Conservation (phyloP, 2,113 vertebrate genomes). For the Prolemur simus region DNA sequence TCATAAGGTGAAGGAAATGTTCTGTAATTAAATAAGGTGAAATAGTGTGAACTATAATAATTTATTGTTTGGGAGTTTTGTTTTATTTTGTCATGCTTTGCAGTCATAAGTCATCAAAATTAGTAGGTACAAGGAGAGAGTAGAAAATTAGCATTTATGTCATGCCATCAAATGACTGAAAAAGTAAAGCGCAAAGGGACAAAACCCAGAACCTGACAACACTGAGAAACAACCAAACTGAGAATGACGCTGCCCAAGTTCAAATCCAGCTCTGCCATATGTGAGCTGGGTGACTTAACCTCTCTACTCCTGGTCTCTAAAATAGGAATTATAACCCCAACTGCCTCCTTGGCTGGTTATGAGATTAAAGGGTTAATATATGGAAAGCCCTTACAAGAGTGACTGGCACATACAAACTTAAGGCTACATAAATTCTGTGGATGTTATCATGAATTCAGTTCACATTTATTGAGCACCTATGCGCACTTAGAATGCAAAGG, state of each 20-base stretch:
- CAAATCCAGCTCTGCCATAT: not conserved
- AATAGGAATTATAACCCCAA: not conserved
- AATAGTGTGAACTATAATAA: not conserved
- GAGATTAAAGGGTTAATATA: not conserved
- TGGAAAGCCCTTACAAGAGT: not conserved
- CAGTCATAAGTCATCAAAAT: not conserved
- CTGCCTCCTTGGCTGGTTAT: not conserved
- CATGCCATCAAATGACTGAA: not conserved
- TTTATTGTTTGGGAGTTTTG: not conserved
- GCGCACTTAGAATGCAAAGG: not conserved
- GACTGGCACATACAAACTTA: not conserved
- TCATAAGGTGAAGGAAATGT: not conserved
- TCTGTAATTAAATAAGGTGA: not conserved
- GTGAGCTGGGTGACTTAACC: not conserved
- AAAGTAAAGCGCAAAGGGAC: not conserved
- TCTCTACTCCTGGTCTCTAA: not conserved
- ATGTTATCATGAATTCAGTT: not conserved
- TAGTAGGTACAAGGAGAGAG: not conserved
- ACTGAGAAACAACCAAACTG: not conserved
- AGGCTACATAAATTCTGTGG: not conserved
- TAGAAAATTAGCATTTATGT: not conserved
- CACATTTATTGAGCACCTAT: not conserved
- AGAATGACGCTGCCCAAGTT: not conserved
- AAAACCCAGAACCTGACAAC: conserved; percentile 28
- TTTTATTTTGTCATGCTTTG: not conserved